phyloP scores from a whole-genome alignment of 2,888 invertebrate genomes.

The Clitarchus hookeri region DNA sequence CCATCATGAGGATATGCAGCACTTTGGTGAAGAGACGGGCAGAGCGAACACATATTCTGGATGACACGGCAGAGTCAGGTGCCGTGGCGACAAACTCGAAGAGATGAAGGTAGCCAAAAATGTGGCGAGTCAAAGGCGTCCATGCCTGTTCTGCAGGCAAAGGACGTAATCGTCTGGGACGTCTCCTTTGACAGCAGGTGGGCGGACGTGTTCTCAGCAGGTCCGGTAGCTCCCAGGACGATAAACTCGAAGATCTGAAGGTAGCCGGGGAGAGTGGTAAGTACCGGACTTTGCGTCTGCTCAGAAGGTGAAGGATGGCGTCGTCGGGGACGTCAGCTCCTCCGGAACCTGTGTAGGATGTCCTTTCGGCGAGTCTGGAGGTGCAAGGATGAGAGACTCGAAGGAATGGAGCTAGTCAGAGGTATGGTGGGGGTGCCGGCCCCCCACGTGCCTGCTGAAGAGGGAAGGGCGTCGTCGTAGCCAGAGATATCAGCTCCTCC shows the following conservation, averaged over 20 bases:
- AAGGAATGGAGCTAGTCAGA: no score
- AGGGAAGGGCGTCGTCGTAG: background rate
- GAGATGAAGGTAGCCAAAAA: background rate
- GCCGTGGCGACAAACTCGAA: background rate
- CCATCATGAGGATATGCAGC: background rate
- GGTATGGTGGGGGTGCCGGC: no score
- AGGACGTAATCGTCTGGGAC: no score
- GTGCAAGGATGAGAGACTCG: background rate
- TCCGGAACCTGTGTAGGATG: background rate
- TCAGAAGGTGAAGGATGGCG: background rate
- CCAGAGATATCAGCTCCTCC: background rate
- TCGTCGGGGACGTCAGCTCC: background rate
- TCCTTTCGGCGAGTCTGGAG: background rate
- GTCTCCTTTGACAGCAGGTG: no score
- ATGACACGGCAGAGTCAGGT: background rate
- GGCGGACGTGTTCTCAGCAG: no score
- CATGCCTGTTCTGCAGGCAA: no score
- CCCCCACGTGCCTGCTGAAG: no score
- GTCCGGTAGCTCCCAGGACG: no score
- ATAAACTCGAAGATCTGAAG: no score
- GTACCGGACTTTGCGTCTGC: no score
- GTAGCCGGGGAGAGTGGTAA: no score
- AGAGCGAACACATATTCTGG: background rate
- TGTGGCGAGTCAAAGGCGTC: background rate
- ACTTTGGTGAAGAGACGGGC: slow-evolving; percentile 8